phyloP scores from a whole-genome alignment of 2,888 invertebrate species.

The Thereva nobilitata region DNA sequence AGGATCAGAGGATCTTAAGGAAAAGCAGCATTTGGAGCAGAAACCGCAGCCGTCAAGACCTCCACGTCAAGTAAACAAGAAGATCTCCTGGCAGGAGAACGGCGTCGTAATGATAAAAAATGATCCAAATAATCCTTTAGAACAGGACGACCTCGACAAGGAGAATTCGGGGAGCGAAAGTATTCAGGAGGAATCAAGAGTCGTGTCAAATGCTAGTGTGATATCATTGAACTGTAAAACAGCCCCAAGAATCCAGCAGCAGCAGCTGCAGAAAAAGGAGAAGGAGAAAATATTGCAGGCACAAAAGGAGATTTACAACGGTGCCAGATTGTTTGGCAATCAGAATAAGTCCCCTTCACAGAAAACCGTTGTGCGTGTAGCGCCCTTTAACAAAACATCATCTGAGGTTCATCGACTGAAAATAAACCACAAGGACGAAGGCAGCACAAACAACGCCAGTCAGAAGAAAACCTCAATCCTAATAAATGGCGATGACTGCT shows the following conservation, averaged over 20 bases:
- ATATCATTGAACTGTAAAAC: conserved; percentile 20
- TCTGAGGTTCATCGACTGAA: conserved; percentile 61
- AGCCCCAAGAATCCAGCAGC: conserved; percentile 10
- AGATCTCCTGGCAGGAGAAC: conserved; percentile 7
- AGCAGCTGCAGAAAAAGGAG: conserved; percentile 13
- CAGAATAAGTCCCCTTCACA: conserved; percentile 43
- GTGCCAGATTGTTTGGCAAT: conserved; percentile 39
- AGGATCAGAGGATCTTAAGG: conserved; percentile 55
- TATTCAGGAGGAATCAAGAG: conserved; percentile 11
- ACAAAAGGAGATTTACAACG: conserved; percentile 38
- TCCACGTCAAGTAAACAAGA: conserved; percentile 38
- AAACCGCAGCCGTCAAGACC: conserved; percentile 35
- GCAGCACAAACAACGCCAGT: conserved; percentile 45
- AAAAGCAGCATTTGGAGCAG: conserved; percentile 58
- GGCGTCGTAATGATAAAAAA: conserved; percentile 15
- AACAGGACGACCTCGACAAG: neutral
- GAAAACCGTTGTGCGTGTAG: conserved; percentile 61
- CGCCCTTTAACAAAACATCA: conserved; percentile 54
- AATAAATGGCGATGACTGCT: conserved; percentile 75
- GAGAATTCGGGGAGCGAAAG: conserved; percentile 14
- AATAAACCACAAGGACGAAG: conserved; percentile 63
- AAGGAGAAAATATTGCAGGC: conserved; percentile 38
- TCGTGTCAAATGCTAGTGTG: conserved; percentile 27
- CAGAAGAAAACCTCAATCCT: conserved; percentile 72
- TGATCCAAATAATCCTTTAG: conserved; percentile 3